Percentiles rank a stretch among this genome's conserved stretches.
These are phyloP conservation scores for Grantiella picta DNA, from an alignment of 2,113 vertebrate genomes.

Conservation along the genomic window DNA sequence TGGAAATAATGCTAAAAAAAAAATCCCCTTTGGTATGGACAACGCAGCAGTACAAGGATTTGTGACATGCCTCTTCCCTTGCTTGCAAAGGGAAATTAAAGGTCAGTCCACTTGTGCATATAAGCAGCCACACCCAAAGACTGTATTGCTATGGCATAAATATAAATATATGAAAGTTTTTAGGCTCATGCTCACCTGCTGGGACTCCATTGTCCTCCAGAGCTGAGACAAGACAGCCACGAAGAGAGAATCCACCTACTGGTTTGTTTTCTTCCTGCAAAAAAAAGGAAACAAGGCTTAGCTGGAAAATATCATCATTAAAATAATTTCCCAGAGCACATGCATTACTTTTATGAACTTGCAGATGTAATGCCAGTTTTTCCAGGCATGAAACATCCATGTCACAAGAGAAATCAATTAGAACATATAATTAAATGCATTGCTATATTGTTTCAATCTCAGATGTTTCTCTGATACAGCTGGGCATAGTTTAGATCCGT, in stretches of 20 bases:
- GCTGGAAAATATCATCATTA: neutral
- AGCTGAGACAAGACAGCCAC: conserved; percentile 89
- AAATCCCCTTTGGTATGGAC: neutral
- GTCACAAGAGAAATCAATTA: neutral
- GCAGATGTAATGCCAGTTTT: neutral
- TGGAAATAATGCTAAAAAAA: neutral
- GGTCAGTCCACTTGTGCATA: neutral
- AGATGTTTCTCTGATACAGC: neutral
- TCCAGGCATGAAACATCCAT: neutral
- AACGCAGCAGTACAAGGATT: neutral
- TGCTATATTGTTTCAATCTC: neutral
- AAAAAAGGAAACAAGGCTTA: neutral
- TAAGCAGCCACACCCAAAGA: neutral
- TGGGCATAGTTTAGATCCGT: neutral
- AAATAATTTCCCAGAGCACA: neutral
- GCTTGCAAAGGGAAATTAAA: neutral
- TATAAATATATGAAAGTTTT: neutral
- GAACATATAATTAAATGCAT: neutral
- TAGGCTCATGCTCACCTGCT: conserved; percentile 74
- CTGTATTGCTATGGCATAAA: neutral
- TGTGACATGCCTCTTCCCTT: neutral
- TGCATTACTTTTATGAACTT: neutral
- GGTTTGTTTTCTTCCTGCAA: conserved; percentile 88
- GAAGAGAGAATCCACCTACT: conserved; percentile 87
- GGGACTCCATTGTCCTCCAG: conserved; percentile 91